Evolutionary conservation across 2,113 vertebrate species (phyloP).

Genomic region (Anhinga rufa): DNA sequence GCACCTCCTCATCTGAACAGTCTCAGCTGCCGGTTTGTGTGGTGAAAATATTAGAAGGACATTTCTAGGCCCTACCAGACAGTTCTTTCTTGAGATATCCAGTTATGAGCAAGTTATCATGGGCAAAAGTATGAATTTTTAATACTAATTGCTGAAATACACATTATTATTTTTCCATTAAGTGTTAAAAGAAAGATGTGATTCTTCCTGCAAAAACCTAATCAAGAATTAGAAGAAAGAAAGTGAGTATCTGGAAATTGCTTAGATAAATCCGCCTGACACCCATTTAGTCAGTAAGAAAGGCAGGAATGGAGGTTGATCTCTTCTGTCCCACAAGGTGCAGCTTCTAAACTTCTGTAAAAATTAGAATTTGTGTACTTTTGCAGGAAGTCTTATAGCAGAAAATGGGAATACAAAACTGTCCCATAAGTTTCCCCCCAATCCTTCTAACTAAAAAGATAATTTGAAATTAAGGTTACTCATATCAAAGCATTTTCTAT

Average conservation of each 20-base stretch:
- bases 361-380: not conserved
- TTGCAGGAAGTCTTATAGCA: not conserved
- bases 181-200: not conserved
- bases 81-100: not conserved
- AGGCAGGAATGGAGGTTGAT: not conserved
- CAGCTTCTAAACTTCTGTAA: not conserved
- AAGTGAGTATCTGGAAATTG: not conserved
- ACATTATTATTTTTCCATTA: not conserved
- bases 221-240: not conserved
- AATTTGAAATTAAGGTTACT: not conserved
- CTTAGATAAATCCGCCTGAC: not conserved
- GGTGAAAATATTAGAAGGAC: not conserved
- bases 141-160: not conserved
- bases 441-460: not conserved
- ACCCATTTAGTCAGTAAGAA: not conserved
- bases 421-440: not conserved
- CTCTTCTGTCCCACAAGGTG: not conserved
- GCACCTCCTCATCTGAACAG: not conserved
- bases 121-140: not conserved
- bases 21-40: not conserved
- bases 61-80: not conserved
- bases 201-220: not conserved
- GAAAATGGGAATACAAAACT: not conserved
- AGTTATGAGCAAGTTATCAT: not conserved
- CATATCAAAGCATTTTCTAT: not conserved